Evolutionary conservation across 2,888 invertebrate genomes (phyloP), one percentile per base, ranked within the genome.

Genomic region (Andrena bucephala): DNA sequence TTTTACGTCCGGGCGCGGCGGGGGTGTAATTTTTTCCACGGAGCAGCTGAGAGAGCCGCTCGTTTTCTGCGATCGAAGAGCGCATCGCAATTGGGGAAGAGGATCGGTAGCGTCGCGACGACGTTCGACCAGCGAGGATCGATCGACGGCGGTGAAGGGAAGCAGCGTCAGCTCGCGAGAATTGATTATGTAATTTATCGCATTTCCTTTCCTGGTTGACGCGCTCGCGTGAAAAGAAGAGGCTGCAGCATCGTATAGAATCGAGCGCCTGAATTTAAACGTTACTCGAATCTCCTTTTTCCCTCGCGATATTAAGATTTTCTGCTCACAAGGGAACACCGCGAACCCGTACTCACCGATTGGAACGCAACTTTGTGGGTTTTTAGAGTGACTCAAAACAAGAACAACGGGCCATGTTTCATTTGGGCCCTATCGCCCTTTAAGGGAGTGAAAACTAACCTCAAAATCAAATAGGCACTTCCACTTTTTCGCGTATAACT

Each of bases 131-230:
- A 27, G 27, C 10, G 6, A 36, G 50, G 71, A 83, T 63, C 48
- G 70, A 73, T 65, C 54, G 57, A 42, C n/a, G 10, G 2, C 48
- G 20, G 80, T 36, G 66, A 76, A 68, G 52, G 74, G 77, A 77
- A 70, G 50, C 65, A 27, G 59, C 59, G n/a, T 16, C 20, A 20
- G 16, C 20, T n/a, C 57, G 71, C 75, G 5, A 20, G 27, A 10
- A 52, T 54, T 7, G 63, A 74, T 85, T 85, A 81, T 31, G 76
- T 70, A 85, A 84, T 73, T 70, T 48, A 52, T 68, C 42, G 68
- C 63, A 31, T 76, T 84, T 81, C 75, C 83, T 71, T 42, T 83
- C 68, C 77, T 75, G 80, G 24, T 71, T 69, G 71, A 80, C 73
- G 69, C 60, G 63, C 6, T 7, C 48, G 50, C 62, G 52, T n/a